phyloP scores from a whole-genome alignment of 2,888 invertebrate genomes.

The Octonoba sinensis region DNA sequence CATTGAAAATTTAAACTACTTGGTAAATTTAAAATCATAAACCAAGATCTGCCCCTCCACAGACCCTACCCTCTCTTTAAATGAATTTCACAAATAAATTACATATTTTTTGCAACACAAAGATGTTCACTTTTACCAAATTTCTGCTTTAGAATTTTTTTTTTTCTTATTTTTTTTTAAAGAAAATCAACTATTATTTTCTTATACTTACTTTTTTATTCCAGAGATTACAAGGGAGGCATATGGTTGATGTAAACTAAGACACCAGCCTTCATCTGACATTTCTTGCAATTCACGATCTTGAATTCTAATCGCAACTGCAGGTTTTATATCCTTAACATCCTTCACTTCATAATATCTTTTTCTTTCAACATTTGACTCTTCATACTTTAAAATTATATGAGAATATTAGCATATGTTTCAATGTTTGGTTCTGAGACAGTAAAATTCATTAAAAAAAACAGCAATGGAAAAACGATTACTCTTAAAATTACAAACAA shows the following conservation, averaged over 20 bases:
- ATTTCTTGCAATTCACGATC: conserved; percentile 85
- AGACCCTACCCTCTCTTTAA: too few relatives aligned
- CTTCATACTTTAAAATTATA: conserved; percentile 39
- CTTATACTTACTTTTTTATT: conserved; percentile 80
- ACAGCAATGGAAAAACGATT: too few relatives aligned
- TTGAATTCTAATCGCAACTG: conserved; percentile 73
- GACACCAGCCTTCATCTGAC: conserved; percentile 86
- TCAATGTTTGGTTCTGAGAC: too few relatives aligned
- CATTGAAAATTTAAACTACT: too few relatives aligned
- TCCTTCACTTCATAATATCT: not conserved
- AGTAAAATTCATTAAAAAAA: too few relatives aligned
- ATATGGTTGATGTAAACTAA: conserved; percentile 97
- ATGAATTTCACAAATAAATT: too few relatives aligned
- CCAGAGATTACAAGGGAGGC: conserved; percentile 92
- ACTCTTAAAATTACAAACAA: too few relatives aligned
- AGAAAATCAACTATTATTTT: not conserved
- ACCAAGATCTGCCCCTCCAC: too few relatives aligned
- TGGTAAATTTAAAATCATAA: too few relatives aligned
- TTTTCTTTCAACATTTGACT: not conserved
- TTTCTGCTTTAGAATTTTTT: too few relatives aligned
- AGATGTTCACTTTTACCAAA: too few relatives aligned
- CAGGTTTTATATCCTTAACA: conserved; percentile 7
- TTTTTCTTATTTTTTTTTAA: not conserved
- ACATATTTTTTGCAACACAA: too few relatives aligned
- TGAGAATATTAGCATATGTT: not conserved